Evolutionary conservation across 2,888 invertebrate species (phyloP).

Genomic region (Fissipunctia ypsillon): DNA sequence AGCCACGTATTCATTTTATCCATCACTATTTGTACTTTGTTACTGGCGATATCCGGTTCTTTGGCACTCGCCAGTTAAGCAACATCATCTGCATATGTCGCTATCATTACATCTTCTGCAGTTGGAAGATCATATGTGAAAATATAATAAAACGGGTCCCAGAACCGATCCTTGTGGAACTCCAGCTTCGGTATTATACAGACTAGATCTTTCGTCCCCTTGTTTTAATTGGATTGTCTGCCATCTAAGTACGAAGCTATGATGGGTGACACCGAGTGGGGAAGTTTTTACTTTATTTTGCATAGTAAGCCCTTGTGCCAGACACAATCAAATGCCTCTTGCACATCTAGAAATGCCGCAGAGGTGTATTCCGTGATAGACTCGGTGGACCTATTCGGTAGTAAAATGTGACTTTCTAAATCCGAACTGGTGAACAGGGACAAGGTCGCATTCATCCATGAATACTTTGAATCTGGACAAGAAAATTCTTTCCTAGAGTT

Average conservation of each 20-base stretch:
- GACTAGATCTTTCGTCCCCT: not conserved
- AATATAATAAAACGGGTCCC: not conserved
- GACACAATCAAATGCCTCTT: not conserved
- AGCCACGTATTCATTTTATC: no score
- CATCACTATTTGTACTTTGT: not conserved
- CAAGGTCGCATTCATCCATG: not conserved
- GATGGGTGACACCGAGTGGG: not conserved
- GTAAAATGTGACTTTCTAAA: not conserved
- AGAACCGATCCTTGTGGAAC: not conserved
- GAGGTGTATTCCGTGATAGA: not conserved
- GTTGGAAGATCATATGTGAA: not conserved
- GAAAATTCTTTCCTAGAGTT: not conserved
- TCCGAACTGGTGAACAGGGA: no score
- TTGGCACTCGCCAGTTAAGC: not conserved
- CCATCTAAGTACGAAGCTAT: not conserved
- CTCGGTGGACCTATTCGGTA: no score
- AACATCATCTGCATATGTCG: no score
- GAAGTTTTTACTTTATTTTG: not conserved
- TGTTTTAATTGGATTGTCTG: not conserved
- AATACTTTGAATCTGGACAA: not conserved
- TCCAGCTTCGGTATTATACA: not conserved
- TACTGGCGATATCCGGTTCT: not conserved
- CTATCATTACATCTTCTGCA: not conserved
- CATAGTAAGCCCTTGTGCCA: not conserved
- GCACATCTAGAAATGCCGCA: not conserved